phyloP scores from a whole-genome alignment of 2,113 vertebrate species.

The Lepus americanus region DNA sequence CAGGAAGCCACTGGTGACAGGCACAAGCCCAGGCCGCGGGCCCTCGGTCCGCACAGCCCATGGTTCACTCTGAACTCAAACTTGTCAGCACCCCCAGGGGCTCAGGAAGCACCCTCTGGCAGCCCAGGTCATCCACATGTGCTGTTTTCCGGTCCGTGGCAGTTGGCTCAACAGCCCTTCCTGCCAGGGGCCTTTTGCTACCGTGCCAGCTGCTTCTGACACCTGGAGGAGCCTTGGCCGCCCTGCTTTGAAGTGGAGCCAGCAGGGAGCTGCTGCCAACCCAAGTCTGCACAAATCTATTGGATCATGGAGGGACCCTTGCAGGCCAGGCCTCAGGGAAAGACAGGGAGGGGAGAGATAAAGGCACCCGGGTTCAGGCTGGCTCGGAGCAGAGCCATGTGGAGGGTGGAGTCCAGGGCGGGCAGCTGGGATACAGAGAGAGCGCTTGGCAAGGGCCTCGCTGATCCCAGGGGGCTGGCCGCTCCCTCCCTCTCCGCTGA shows the following conservation, averaged over 20 bases:
- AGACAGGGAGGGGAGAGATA: not conserved
- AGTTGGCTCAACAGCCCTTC: constrained; percentile 24
- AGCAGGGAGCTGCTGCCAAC: constrained; percentile 65
- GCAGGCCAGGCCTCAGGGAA: not conserved
- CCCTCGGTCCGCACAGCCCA: not conserved
- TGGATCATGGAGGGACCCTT: not conserved
- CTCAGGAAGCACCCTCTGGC: not conserved
- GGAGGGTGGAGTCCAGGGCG: constrained; percentile 54
- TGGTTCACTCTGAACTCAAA: not conserved
- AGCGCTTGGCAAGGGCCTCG: not conserved
- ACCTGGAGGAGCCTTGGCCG: constrained; percentile 64
- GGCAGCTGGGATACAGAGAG: constrained; percentile 7
- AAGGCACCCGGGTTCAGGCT: not conserved
- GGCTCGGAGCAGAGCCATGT: constrained; percentile 48
- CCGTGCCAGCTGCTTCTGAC: constrained; percentile 69
- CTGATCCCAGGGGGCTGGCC: constrained; percentile 7
- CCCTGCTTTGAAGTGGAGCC: constrained; percentile 72
- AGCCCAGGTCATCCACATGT: constrained; percentile 5
- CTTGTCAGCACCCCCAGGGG: not conserved
- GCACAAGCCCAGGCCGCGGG: not conserved
- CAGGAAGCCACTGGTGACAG: not conserved
- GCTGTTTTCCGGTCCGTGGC: constrained; percentile 33
- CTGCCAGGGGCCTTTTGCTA: constrained; percentile 64
- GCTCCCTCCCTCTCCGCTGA: constrained; percentile 21
- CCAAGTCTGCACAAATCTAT: not conserved